Evolutionary conservation across 1,140 invertebrate species (phyloP), one percentile per base, ranked within the genome.

Genomic region (Nilaparvata lugens): DNA sequence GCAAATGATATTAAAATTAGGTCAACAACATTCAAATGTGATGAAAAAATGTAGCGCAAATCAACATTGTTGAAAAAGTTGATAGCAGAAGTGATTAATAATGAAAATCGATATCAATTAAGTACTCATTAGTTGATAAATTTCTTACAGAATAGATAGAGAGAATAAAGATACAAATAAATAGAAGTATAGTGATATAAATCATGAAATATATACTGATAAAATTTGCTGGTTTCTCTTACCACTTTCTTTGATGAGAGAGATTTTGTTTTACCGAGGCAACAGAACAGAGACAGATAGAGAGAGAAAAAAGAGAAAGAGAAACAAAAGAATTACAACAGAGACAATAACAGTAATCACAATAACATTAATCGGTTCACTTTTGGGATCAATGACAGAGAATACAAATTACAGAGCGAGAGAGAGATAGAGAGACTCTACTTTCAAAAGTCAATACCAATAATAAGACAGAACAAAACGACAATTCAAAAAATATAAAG

Each of bases 201-300:
- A 60, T 38, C 21, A 28, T 53, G 52, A 58, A 52, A 51, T 16
- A 23, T 58, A 53, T 13, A 43, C 19, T 21, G 53, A 60, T 18
- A 18, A 52, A 35, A 60, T 19, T 21, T 19, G 2, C 52, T 24
- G 51, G 40, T 62, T 62, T 48, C 54, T 66, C 67, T 67, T 69
- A 69, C 67, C 67, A 67, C 67, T 64, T 69, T 67, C 67, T 69
- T 45, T 58, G 63, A 60, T 61, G 53, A 62, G 54, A 66, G 43
- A 63, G 63, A 61, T 40, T 51, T 64, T 62, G 61, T 61, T 58
- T 62, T 62, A 62, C 61, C 58, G 64, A 52, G 56, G 62, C 65
- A 63, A 66, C 61, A 67, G 60, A 64, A 66, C 31, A 67, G 21
- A 62, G 19, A 55, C n/a, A 65, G 53, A 54, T 43, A 62, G 51